phyloP scores from a whole-genome alignment of 2,888 invertebrate species.

The Kryphioiulus occultus region DNA sequence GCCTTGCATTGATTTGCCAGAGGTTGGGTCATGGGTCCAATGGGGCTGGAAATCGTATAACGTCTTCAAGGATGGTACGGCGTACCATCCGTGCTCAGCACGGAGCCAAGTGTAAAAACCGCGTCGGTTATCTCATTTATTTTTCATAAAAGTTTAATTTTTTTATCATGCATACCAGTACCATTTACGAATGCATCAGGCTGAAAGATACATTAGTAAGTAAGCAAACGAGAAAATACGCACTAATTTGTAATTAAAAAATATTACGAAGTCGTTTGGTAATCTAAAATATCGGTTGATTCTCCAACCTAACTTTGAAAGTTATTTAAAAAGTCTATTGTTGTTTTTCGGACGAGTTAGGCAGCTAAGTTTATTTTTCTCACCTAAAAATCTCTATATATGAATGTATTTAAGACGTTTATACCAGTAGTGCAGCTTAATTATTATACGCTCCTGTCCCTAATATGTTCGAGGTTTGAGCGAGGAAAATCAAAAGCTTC shows the following conservation, averaged over 20 bases:
- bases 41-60: neutral
- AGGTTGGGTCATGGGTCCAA: neutral
- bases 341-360: neutral
- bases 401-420: slow-evolving; percentile 13
- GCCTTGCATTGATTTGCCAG: neutral
- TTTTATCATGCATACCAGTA: slow-evolving; percentile 4
- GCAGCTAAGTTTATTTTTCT: slow-evolving; percentile 34
- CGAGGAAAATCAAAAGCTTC: neutral
- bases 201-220: neutral
- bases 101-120: slow-evolving; percentile 4
- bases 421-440: slow-evolving; percentile 12
- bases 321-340: neutral
- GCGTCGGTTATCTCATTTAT: slow-evolving; percentile 35
- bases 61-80: neutral
- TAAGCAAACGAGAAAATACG: neutral
- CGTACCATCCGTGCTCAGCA: neutral
- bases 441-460: neutral
- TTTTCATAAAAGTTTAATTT: slow-evolving; percentile 32
- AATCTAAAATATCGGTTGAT: slow-evolving; percentile 1
- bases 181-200: neutral
- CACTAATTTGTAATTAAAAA: neutral
- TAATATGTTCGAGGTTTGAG: neutral
- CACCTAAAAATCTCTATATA: slow-evolving; percentile 3
- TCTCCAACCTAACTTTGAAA: neutral
- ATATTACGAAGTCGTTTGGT: neutral